These are phyloP conservation scores for Pachymerium ferrugineum DNA, from an alignment of 2,888 invertebrate genomes.

Conservation along the genomic window DNA sequence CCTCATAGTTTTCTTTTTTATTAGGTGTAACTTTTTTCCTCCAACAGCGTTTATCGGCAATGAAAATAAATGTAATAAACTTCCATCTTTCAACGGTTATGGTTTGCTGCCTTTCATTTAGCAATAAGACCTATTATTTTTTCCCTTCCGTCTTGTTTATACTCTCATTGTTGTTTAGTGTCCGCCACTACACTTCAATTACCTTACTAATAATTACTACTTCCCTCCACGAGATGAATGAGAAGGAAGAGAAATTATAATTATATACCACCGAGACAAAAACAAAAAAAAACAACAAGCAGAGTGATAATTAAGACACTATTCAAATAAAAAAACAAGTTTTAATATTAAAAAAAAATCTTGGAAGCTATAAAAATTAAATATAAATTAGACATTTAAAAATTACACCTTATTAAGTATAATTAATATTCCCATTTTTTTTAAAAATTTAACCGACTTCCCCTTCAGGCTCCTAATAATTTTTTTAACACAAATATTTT, in stretches of 20 bases:
- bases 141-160: not conserved
- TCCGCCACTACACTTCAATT: slow-evolving; percentile 25
- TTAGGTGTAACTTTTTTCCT: not conserved
- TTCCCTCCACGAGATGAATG: not conserved
- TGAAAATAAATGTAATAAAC: not conserved
- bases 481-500: too few relatives aligned
- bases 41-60: not conserved
- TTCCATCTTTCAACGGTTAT: not conserved
- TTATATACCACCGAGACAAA: not conserved
- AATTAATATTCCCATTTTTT: too few relatives aligned
- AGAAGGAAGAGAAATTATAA: not conserved
- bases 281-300: not conserved
- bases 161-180: not conserved
- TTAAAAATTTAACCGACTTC: too few relatives aligned
- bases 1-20: too few relatives aligned
- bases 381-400: too few relatives aligned
- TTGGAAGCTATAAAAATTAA: too few relatives aligned
- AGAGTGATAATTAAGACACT: not conserved
- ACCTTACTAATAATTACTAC: slow-evolving; percentile 6
- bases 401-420: too few relatives aligned
- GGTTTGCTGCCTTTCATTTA: not conserved
- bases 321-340: too few relatives aligned
- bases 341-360: too few relatives aligned
- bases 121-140: not conserved
- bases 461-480: too few relatives aligned